phyloP scores from a whole-genome alignment of 1,140 invertebrate genomes.

The Akabosia matsudoensis region DNA sequence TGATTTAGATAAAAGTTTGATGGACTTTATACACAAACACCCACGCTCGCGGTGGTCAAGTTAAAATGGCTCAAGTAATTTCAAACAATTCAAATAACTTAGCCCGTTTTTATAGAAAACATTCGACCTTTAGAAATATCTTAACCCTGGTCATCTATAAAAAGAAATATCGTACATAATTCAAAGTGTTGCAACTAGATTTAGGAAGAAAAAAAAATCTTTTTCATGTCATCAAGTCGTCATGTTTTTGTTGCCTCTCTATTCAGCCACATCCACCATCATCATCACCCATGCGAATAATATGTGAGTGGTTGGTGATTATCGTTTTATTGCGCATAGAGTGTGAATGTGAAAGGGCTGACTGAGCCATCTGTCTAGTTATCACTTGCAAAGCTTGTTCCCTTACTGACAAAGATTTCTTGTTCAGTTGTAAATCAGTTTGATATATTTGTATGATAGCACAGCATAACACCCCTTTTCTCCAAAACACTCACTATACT shows the following conservation, averaged over 20 bases:
- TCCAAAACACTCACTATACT: neutral
- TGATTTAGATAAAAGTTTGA: neutral
- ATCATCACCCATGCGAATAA: constrained; percentile 2
- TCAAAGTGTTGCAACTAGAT: too few species aligned
- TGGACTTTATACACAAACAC: neutral
- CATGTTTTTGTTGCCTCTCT: neutral
- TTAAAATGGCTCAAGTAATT: too few species aligned
- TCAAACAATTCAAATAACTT: too few species aligned
- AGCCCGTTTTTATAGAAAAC: too few species aligned
- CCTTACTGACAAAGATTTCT: constrained; percentile 2
- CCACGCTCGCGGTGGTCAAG: too few species aligned
- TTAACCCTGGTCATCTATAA: too few species aligned
- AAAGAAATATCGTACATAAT: too few species aligned
- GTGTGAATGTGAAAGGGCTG: neutral
- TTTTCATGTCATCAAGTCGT: neutral
- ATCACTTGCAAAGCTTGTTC: neutral
- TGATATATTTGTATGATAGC: constrained; percentile 5
- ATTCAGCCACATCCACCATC: neutral
- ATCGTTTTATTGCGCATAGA: neutral
- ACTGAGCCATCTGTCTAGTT: neutral
- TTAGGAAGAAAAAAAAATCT: too few species aligned
- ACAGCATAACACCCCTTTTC: neutral
- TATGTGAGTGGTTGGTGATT: neutral
- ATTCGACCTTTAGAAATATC: too few species aligned
- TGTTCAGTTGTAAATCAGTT: constrained; percentile 13